Base-by-base conservation (phyloP, 2,888 invertebrate genomes). In the Drosophila ezoana region DNA sequence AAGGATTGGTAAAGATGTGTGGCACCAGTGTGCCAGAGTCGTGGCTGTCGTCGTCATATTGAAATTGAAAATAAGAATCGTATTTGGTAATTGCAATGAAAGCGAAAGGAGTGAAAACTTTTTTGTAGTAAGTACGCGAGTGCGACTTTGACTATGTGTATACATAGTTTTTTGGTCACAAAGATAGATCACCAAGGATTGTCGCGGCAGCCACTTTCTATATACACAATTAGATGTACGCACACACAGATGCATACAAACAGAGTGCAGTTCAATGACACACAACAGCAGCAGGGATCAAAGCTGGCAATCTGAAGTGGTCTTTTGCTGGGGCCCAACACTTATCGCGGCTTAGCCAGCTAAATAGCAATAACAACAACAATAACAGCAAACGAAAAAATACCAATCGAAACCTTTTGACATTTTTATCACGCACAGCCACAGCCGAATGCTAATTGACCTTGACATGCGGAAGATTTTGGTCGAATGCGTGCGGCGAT, bases 51-150 rank as follows among this genome's bases (percentile, higher is more conserved):
- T 82, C 83, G 85, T 84, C 84, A 85, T 85, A 85, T 85, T 87
- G 85, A 85, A 85, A 85, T 86, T 87, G 88, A 87, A 85, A 85
- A 87, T 85, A 85, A 85, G 85, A 85, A 85, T 85, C 85, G 85
- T 85, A 85, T 85, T 85, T 85, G 85, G 85, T 85, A 85, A 85
- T 85, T 85, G 85, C 81, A 81, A 85, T 83, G 85, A 85, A 85
- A 85, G 85, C 85, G 85, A 85, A 85, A 85, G 85, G 85, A 85
- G 85, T 87, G 85, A 85, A 85, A 85, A 85, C 86, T 65, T 79
- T 81, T 75, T 71, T 64, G 75, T 51, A 45, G 81, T 70, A 74
- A 66, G 67, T 59, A 66, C 56, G 41, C 47, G 65, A 53, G 40
- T 61, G 47, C 49, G 60, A 45, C 33, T 67, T 49, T 45, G 65